Conservation (phyloP, 2,888 invertebrate genomes). For the Timandra comae region DNA sequence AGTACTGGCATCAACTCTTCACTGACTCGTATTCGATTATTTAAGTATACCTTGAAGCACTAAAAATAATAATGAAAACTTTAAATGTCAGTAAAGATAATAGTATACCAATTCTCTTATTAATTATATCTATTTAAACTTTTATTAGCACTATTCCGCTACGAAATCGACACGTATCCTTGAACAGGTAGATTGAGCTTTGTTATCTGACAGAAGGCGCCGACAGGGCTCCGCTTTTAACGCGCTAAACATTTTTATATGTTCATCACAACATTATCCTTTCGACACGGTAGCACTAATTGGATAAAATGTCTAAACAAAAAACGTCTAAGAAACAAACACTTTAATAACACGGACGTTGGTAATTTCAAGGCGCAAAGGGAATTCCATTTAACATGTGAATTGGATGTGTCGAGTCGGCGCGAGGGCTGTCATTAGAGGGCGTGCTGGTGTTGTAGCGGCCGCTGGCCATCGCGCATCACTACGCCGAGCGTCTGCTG, state of each 20-base stretch:
- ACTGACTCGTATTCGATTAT: too few species aligned
- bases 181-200: slow-evolving; percentile 11
- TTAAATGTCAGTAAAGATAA: too few species aligned
- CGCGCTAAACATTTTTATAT: slow-evolving; percentile 62
- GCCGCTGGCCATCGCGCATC: slow-evolving; percentile 9
- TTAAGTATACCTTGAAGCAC: too few species aligned
- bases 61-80: too few species aligned
- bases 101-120: too few species aligned
- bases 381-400: slow-evolving; percentile 75
- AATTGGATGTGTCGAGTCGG: slow-evolving; percentile 69
- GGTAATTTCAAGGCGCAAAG: slow-evolving; percentile 67
- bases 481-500: slow-evolving; percentile 14
- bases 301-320: slow-evolving; percentile 68
- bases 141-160: too few species aligned
- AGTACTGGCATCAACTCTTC: slow-evolving; percentile 14
- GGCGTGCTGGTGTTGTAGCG: slow-evolving; percentile 32
- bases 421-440: slow-evolving; percentile 56
- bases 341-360: slow-evolving; percentile 66
- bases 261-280: slow-evolving; percentile 71
- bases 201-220: slow-evolving; percentile 36
- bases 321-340: slow-evolving; percentile 71
- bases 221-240: slow-evolving; percentile 64
- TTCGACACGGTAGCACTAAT: slow-evolving; percentile 78
- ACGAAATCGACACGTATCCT: too few species aligned
- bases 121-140: too few species aligned